phyloP scores from a whole-genome alignment of 2,113 vertebrate species.

The Pseudorectes ferrugineus region DNA sequence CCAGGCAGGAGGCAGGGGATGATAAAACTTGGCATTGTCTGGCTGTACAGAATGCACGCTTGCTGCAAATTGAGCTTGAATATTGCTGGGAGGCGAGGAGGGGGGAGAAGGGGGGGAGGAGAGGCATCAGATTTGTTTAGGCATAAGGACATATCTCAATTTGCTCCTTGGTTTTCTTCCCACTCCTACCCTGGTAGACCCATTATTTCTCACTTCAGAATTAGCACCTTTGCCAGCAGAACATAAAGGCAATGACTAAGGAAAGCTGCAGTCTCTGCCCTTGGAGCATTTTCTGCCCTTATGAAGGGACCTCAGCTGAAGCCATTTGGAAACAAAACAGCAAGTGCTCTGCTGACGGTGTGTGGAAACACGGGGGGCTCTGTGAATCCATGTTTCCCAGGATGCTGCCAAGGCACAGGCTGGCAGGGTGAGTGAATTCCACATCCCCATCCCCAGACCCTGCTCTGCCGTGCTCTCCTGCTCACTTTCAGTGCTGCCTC shows the following conservation, averaged over 20 bases:
- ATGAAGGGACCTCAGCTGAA: background rate
- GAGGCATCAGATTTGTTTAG: background rate
- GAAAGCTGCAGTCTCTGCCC: slow-evolving; percentile 11
- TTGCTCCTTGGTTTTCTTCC: slow-evolving; percentile 10
- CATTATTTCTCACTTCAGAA: slow-evolving; percentile 26
- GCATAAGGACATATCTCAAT: background rate
- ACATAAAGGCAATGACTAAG: background rate
- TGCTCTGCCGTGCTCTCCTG: background rate
- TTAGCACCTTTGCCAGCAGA: slow-evolving; percentile 4
- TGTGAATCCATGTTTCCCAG: background rate
- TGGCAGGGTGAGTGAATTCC: background rate
- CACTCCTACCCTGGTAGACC: background rate
- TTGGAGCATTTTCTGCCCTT: background rate
- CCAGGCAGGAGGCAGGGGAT: background rate
- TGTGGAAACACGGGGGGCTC: background rate
- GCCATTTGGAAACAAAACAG: slow-evolving; percentile 16
- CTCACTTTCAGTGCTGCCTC: background rate
- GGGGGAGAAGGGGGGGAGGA: background rate
- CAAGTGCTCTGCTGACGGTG: background rate
- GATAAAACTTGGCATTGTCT: background rate
- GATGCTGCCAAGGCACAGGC: background rate
- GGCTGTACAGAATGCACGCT: background rate
- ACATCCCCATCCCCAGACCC: background rate
- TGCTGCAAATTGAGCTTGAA: background rate
- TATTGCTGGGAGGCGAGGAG: background rate